phyloP scores from a whole-genome alignment of 2,797 vertebrate genomes.

The Danio kyathit region DNA sequence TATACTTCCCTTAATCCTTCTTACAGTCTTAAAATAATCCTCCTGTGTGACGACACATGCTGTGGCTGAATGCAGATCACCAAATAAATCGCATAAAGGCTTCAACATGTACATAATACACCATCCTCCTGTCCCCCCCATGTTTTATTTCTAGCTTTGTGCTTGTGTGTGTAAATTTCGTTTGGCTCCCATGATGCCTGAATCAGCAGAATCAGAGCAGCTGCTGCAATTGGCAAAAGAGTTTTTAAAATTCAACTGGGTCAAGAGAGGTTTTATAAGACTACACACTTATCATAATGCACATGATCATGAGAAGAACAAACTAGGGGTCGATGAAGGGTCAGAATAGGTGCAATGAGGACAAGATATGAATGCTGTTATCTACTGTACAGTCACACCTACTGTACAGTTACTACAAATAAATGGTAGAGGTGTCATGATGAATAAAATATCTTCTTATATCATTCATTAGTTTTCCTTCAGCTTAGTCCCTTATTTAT shows the following conservation, averaged over 20 bases:
- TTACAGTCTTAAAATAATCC: slow-evolving; percentile 60
- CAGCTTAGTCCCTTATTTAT: too few relatives aligned
- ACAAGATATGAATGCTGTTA: neutral
- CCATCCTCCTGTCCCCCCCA: too few relatives aligned
- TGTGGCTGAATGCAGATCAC: slow-evolving; percentile 5
- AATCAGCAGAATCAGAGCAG: slow-evolving; percentile 68
- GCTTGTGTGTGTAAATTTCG: neutral
- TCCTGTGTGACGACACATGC: slow-evolving; percentile 38
- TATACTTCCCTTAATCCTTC: slow-evolving; percentile 65
- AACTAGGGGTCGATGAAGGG: neutral
- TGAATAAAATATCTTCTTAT: too few relatives aligned
- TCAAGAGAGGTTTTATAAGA: slow-evolving; percentile 80
- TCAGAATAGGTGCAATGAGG: slow-evolving; percentile 9
- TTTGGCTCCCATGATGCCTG: slow-evolving; percentile 59
- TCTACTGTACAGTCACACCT: neutral
- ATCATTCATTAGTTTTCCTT: too few relatives aligned
- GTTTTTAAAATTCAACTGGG: slow-evolving; percentile 83
- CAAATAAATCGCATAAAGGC: neutral
- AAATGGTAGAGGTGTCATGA: neutral
- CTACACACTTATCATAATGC: slow-evolving; percentile 70
- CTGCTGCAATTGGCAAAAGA: slow-evolving; percentile 74
- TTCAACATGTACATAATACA: slow-evolving; percentile 24
- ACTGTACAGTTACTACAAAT: neutral
- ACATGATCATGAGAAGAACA: slow-evolving; percentile 53
- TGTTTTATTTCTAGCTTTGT: slow-evolving; percentile 47